Evolutionary conservation across 1,140 invertebrate genomes (phyloP).

Genomic region (Wasmannia auropunctata): DNA sequence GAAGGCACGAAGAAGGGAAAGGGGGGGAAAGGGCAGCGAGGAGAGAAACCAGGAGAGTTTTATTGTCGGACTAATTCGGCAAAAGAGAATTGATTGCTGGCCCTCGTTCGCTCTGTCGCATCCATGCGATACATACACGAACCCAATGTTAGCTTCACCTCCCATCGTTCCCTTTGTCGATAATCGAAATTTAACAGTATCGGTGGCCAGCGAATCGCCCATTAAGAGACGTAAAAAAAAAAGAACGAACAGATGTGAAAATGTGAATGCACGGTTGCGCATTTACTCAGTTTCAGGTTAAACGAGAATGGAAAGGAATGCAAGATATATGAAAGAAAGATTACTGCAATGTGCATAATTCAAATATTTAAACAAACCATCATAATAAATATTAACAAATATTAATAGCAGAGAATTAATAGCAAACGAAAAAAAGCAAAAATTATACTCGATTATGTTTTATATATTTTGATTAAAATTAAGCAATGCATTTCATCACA

Average conservation of each 20-base stretch:
- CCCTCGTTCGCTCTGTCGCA: conserved; percentile 58
- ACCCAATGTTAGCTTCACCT: conserved; percentile 17
- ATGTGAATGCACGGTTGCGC: background rate
- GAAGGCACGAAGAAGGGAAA: background rate
- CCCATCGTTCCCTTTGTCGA: conserved; percentile 27
- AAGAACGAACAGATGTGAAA: conserved; percentile 33
- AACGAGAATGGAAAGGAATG: conserved; percentile 2
- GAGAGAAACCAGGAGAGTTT: conserved; percentile 34
- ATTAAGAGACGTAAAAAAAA: conserved; percentile 66
- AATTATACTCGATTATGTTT: background rate
- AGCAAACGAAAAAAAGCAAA: too few relatives aligned
- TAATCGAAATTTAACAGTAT: conserved; percentile 70
- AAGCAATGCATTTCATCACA: background rate
- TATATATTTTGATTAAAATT: conserved; percentile 13
- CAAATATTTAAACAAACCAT: background rate
- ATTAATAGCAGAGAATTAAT: background rate
- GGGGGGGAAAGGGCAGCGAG: background rate
- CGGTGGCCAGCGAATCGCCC: conserved; percentile 59
- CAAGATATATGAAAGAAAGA: background rate
- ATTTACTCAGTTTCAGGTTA: background rate
- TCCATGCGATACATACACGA: conserved; percentile 20
- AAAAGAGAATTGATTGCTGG: conserved; percentile 80
- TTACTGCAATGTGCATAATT: background rate
- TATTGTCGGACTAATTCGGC: conserved; percentile 75
- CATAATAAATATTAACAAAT: background rate